Conservation (phyloP, 2,113 vertebrate genomes). For the Ivindomyrus marchei region DNA sequence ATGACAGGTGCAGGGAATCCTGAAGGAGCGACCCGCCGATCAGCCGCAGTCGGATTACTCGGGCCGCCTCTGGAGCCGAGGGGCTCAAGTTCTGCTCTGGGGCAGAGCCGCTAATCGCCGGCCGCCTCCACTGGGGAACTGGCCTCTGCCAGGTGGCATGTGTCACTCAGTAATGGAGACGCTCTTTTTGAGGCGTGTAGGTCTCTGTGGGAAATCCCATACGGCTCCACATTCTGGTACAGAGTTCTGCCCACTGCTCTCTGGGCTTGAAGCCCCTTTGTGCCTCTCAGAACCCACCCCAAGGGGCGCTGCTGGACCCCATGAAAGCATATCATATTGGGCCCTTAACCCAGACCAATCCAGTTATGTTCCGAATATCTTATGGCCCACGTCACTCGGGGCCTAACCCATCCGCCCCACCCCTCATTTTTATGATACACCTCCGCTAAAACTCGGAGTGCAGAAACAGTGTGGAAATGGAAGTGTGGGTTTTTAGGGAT, state of each 20-base stretch:
- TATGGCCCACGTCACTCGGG: too few relatives aligned
- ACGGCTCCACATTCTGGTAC: neutral
- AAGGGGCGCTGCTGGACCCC: neutral
- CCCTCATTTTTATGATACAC: neutral
- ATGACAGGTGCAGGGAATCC: neutral
- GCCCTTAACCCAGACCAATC: neutral
- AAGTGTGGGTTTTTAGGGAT: neutral
- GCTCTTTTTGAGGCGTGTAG: neutral
- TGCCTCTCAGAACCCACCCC: neutral
- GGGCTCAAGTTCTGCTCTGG: constrained; percentile 25
- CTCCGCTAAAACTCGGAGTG: neutral
- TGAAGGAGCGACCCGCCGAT: constrained; percentile 29
- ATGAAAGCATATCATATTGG: neutral
- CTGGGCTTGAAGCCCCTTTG: neutral
- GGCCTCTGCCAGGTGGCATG: neutral
- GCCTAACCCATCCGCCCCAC: too few relatives aligned
- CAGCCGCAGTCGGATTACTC: constrained; percentile 40
- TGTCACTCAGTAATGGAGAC: neutral
- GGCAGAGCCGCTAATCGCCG: neutral
- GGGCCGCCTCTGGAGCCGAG: constrained; percentile 16
- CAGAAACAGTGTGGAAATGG: neutral
- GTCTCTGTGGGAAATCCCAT: neutral
- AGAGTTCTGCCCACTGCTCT: neutral
- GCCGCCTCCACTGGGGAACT: neutral
- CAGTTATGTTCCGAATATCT: too few relatives aligned